Evolutionary conservation across 2,113 vertebrate genomes (phyloP), one percentile per base, ranked within the genome.

Genomic region (Boulengerochromis microlepis): DNA sequence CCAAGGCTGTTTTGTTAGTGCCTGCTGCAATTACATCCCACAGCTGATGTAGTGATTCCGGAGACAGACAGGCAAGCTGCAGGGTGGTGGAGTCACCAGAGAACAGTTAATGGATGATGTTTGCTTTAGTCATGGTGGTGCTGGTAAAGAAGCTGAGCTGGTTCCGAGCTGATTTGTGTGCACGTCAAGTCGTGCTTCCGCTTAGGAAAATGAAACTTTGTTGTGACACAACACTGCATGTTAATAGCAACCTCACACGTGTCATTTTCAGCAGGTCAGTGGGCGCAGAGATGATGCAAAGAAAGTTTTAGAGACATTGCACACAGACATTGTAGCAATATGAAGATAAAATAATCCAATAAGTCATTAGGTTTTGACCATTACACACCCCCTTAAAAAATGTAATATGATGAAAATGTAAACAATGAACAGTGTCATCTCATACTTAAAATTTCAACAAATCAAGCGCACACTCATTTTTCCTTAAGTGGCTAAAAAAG

Each of bases 1-100:
- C 91, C 88, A 90, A 94, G 87, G 91, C 89, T 93, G 92, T 94
- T 95, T 92, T 95, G 94, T 93, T 90, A 85, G 86, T 93, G 92
- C 94, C 93, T 90, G 93, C 92, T 94, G 93, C 93, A 96, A 93
- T 96, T 95, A 94, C 94, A 91, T 92, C 89, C 90, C 91, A 87
- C 94, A 94, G 94, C 92, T 95, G 93, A 95, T 95, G 94, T 90
- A 89, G 26, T 2, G 86, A 82, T 83, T 76, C 52, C 40, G 64
- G 84, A 88, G 86, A 87, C 91, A 53, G 42, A 52, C 64, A 66
- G 69, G 80, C 5, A n/a, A 56, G 52, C 89, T 66, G 90, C 91
- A 33, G 94, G 92, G 90, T 83, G 90, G 81, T 88, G 85, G 4
- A 89, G 86, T 85, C 92, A 84, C 86, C 81, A 84, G 89, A 89